Base-by-base conservation (phyloP, 2,797 vertebrate genomes). In the Dicrostonyx torquatus region DNA sequence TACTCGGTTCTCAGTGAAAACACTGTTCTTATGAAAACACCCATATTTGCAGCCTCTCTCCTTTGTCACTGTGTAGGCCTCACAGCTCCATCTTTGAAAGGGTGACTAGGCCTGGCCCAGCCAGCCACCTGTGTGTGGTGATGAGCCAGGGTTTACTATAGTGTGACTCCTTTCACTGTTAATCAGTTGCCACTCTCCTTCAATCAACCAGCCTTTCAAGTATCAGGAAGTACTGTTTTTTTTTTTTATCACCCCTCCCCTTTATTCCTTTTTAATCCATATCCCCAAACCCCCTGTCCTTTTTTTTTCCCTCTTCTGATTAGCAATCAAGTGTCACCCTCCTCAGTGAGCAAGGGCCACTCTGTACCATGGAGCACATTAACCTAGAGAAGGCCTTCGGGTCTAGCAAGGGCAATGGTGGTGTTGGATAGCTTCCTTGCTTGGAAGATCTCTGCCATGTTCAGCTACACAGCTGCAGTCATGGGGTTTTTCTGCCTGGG, bases 391-490 rank as follows among this genome's bases (percentile, higher is more conserved):
- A 95, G 96, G 9, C 0, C 73, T 87, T 45, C n/a, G 53, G 77
- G 95, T 58, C 95, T 87, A 82, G 97, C 85, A 66, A 96, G 62
- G 91, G 86, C 92, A 62, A 90, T 93, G 96, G 55, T 40, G 5
- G 43, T 0, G 17, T 24, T 83, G 1, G 0, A 34, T 0, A 0
- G 62, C 87, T 79, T 94, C 95, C 92, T 18, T 77, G 60, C 94
- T 0, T 0, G 45, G 64, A 78, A 43, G 2, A 7, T 53, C 82
- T 26, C 2, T 48, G 88, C 43, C 87, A 43, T 8, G 31, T 5
- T 2, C 1, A 45, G 97, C 98, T 99, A 99, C 97, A 99, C 99
- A 18, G 99, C 99, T 94, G 99, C 99, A 22, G 99, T 99, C 99
- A 99, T 98, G 95, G 98, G 97, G 95, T 98, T 99, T 98, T 99